Conservation (phyloP, 1,140 invertebrate genomes). For the Drosophila repleta region DNA sequence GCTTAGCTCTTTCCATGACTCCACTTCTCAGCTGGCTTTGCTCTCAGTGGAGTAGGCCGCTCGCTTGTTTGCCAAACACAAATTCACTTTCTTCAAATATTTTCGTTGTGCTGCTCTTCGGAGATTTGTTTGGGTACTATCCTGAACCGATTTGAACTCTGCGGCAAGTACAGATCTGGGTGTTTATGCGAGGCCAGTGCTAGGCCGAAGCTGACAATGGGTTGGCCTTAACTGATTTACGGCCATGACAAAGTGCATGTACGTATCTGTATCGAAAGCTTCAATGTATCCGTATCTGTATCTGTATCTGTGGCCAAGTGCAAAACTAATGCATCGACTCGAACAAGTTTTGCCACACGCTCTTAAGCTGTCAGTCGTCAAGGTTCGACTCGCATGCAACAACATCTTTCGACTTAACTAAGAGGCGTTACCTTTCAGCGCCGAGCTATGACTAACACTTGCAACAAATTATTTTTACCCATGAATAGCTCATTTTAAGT, state of each 20-base stretch:
- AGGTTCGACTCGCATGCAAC: conserved; percentile 12
- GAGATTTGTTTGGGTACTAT: background rate
- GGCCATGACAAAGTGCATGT: conserved; percentile 2
- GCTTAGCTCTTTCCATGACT: background rate
- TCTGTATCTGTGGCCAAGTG: conserved; percentile 12
- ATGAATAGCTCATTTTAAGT: background rate
- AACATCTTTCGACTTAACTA: conserved; percentile 2
- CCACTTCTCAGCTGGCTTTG: background rate
- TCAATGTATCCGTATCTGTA: background rate
- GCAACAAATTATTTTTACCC: conserved; percentile 4
- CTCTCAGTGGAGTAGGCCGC: background rate
- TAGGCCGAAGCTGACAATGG: background rate
- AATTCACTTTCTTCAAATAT: conserved; percentile 44
- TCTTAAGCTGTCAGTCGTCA: conserved; percentile 9
- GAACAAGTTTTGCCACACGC: conserved; percentile 5
- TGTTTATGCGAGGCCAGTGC: conserved; percentile 3
- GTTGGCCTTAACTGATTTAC: conserved; percentile 3
- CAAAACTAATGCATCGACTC: conserved; percentile 1
- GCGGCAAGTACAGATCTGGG: background rate
- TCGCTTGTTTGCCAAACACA: conserved; percentile 16
- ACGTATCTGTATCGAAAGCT: background rate
- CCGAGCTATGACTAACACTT: conserved; percentile 2
- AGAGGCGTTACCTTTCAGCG: background rate
- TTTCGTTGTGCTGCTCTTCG: conserved; percentile 10
- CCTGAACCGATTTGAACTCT: conserved; percentile 9